Evolutionary conservation across 1,140 invertebrate genomes (phyloP).

Genomic region (Drosophila pectinifera): DNA sequence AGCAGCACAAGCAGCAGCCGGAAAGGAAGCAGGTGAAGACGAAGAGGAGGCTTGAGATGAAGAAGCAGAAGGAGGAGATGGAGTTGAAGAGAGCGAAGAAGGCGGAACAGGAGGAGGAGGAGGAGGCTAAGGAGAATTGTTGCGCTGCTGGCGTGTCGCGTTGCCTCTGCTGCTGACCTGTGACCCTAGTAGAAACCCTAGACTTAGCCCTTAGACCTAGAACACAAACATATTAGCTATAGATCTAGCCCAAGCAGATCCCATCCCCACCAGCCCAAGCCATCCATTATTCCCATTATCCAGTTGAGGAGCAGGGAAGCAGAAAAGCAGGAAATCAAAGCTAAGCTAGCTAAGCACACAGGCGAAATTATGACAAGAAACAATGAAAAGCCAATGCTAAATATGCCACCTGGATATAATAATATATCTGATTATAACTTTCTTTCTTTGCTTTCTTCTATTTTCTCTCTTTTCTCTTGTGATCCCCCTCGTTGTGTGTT

Average conservation of each 20-base stretch:
- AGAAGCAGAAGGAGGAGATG: neutral
- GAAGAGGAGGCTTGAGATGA: neutral
- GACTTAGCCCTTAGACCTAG: constrained; percentile 16
- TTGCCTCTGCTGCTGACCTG: constrained; percentile 48
- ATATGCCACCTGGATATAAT: constrained; percentile 13
- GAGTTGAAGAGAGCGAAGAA: neutral
- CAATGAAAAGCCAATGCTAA: neutral
- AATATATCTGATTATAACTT: constrained; percentile 42
- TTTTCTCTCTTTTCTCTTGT: constrained; percentile 34
- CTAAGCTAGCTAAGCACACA: constrained; percentile 3
- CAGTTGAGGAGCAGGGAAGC: constrained; percentile 4
- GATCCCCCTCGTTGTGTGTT: constrained; percentile 10
- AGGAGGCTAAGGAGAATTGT: constrained; percentile 17
- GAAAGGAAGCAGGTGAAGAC: neutral
- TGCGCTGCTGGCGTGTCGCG: constrained; percentile 37
- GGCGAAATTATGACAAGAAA: constrained; percentile 2
- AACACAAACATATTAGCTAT: constrained; percentile 3
- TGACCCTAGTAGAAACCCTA: constrained; percentile 4
- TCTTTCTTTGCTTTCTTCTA: constrained; percentile 40
- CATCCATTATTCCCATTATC: neutral
- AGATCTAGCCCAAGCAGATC: constrained; percentile 16
- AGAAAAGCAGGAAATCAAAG: neutral
- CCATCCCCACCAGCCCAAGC: neutral
- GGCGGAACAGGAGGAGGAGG: neutral
- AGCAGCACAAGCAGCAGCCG: neutral